Conservation (phyloP, 2,113 vertebrate species). For the Protobothrops mucrosquamatus region DNA sequence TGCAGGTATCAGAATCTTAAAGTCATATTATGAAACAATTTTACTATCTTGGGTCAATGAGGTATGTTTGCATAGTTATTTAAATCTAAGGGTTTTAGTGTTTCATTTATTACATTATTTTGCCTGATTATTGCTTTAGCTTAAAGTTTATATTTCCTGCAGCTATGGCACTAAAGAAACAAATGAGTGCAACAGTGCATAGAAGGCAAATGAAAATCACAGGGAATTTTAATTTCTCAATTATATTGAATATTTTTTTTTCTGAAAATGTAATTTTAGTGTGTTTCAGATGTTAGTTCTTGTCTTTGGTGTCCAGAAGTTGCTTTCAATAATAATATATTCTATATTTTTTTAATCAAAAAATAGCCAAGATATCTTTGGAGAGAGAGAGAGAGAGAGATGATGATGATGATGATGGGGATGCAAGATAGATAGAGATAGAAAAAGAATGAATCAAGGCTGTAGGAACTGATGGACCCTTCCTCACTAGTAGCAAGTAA, state of each 20-base stretch:
- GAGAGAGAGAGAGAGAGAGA: too few species aligned
- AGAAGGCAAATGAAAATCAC: background rate
- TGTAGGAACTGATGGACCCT: background rate
- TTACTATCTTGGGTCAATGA: background rate
- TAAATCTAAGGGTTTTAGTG: constrained; percentile 35
- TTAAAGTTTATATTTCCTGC: constrained; percentile 11
- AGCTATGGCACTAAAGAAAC: constrained; percentile 6
- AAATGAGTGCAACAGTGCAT: background rate
- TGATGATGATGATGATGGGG: too few species aligned
- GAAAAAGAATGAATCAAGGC: background rate
- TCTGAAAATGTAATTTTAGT: constrained; percentile 37
- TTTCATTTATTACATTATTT: constrained; percentile 20
- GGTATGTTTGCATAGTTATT: background rate
- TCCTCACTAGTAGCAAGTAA: constrained; percentile 11
- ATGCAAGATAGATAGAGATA: too few species aligned
- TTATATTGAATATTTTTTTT: background rate
- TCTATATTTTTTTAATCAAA: constrained; percentile 56
- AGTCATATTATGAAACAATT: background rate
- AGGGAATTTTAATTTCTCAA: constrained; percentile 23
- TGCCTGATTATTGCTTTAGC: constrained; percentile 9
- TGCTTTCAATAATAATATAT: constrained; percentile 54
- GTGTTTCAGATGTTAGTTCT: constrained; percentile 53
- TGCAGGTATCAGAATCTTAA: background rate
- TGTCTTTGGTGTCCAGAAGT: constrained; percentile 62
- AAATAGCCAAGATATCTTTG: constrained; percentile 43